These are phyloP conservation scores for Solenopsis fugax DNA, from an alignment of 1,140 invertebrate species.

Conservation along the genomic window DNA sequence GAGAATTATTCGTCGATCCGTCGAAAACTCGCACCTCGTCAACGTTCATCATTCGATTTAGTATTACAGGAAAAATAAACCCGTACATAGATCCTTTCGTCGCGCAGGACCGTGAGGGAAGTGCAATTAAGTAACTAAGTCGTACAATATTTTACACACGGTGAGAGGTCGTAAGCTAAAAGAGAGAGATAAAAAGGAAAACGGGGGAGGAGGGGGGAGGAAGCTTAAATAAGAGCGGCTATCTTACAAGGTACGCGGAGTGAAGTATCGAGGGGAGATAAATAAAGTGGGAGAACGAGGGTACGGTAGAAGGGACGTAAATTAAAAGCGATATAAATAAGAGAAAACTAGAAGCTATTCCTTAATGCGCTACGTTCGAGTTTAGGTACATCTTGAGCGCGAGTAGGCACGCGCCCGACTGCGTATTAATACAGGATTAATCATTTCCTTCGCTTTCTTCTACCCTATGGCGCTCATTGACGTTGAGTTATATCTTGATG, in stretches of 20 bases:
- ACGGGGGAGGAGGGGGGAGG: background rate
- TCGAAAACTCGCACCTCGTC: conserved; percentile 70
- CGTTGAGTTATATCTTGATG: background rate
- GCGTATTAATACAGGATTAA: conserved; percentile 37
- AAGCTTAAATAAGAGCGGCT: conserved; percentile 65
- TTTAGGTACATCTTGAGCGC: conserved; percentile 79
- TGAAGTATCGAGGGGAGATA: conserved; percentile 14
- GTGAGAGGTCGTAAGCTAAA: conserved; percentile 36
- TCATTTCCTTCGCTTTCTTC: conserved; percentile 65
- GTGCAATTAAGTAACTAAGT: conserved; percentile 19
- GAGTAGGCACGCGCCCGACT: conserved; percentile 37
- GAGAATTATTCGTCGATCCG: conserved; percentile 64
- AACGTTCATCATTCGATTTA: conserved; percentile 32
- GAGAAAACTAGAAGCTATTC: conserved; percentile 69
- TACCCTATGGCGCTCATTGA: conserved; percentile 4
- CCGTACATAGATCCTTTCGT: conserved; percentile 50
- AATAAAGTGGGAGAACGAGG: conserved; percentile 55
- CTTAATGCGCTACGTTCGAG: conserved; percentile 69
- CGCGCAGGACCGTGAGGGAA: conserved; percentile 34
- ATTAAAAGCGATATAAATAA: conserved; percentile 79
- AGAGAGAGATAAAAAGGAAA: background rate
- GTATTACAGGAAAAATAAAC: background rate
- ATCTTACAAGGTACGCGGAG: conserved; percentile 72
- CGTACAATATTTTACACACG: conserved; percentile 55
- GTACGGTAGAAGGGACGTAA: conserved; percentile 70